phyloP scores from a whole-genome alignment of 2,113 vertebrate species.

The Hymenochirus boettgeri region DNA sequence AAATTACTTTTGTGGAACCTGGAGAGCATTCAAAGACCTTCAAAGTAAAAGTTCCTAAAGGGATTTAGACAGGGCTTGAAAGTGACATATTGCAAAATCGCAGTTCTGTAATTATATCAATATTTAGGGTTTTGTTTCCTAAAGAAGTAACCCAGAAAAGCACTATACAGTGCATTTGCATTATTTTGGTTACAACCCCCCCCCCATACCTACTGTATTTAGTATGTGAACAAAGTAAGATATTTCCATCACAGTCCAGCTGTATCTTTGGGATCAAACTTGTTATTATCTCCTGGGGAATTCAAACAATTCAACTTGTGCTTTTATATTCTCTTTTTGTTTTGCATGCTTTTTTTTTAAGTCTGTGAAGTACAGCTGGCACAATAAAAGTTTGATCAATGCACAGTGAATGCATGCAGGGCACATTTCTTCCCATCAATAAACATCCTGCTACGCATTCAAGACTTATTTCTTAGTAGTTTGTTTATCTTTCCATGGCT shows the following conservation, averaged over 20 bases:
- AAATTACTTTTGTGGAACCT: too few species aligned
- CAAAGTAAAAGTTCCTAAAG: too few species aligned
- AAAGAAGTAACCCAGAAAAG: too few species aligned
- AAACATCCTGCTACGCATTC: constrained; percentile 64
- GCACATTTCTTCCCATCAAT: constrained; percentile 63
- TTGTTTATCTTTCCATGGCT: too few species aligned
- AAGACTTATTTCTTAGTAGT: constrained; percentile 55
- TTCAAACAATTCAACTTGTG: constrained; percentile 67
- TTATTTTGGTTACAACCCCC: background rate
- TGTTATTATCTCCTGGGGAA: constrained; percentile 70
- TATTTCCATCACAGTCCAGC: constrained; percentile 63
- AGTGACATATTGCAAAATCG: too few species aligned
- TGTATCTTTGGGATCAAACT: constrained; percentile 67
- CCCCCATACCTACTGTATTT: constrained; percentile 38
- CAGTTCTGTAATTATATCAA: too few species aligned
- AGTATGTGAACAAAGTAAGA: constrained; percentile 65
- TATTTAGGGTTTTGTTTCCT: too few species aligned
- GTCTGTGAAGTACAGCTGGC: constrained; percentile 72
- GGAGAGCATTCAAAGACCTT: too few species aligned
- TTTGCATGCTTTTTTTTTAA: constrained; percentile 69
- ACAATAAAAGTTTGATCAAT: constrained; percentile 77
- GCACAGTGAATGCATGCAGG: constrained; percentile 60
- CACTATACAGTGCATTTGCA: too few species aligned
- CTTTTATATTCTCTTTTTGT: constrained; percentile 73
- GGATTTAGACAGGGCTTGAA: too few species aligned